Evolutionary conservation across 1,140 invertebrate genomes (phyloP), one percentile per base, ranked within the genome.

Genomic region (Pissodes strobi): DNA sequence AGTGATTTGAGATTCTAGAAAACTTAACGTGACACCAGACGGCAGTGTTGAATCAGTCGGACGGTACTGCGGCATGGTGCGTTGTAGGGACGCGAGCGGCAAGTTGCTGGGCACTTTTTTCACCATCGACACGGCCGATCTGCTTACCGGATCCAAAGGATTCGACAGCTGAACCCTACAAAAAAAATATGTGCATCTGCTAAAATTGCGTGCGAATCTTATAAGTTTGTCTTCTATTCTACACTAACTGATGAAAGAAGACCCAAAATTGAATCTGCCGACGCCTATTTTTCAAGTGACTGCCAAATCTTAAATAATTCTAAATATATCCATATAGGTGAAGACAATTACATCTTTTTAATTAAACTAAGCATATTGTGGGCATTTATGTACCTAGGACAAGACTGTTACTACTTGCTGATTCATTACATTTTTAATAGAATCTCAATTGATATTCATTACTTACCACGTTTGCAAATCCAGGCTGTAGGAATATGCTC

Each of bases 1-100:
- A 2, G 87, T 80, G 49, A 94, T 75, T 74, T 94, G 91, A 68
- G 85, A 84, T 75, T 94, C 91, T 18, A 94, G 81, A 77, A 90
- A 91, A 58, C 87, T 88, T 17, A 91, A 73, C 1, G 86, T 88
- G 22, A 82, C 82, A 27, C 77, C 79, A 8, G 79, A 69, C 68
- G 79, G 78, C 71, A 77, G 57, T 13, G 55, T 41, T 17, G 69
- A 70, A 52, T 76, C 74, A 23, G 69, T 71, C 6, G 60, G 49
- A 79, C 61, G 73, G n/a, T 64, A 71, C 6, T 62, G 43, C 48
- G 68, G 66, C 65, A 77, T 72, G 6, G 49, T 37, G 49, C 65
- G 70, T 70, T 73, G 78, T 27, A 78, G 22, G 1, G 76, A 76
- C 8, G 72, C 74, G 51, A 79, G 56, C 1, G 77, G 76, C 46